Conservation (phyloP, 2,888 invertebrate species). For the Oscheius onirici region DNA sequence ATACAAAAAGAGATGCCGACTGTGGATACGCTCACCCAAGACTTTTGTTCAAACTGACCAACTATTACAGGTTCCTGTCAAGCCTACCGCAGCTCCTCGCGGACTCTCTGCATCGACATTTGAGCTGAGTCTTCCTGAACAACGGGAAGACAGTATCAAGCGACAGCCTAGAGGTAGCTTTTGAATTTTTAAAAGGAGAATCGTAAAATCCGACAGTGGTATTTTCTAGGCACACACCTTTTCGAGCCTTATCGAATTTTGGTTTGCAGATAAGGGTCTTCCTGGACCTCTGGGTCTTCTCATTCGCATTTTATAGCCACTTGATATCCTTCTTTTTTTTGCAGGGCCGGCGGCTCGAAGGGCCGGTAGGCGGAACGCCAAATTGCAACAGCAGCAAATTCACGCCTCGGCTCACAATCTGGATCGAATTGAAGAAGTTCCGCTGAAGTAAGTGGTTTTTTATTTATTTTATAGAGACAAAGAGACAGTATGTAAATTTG, state of each 20-base stretch:
- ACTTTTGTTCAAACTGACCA: no score
- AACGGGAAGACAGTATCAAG: slow-evolving; percentile 2
- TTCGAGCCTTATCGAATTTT: background rate
- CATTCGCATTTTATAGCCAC: background rate
- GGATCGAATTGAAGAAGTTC: slow-evolving; percentile 25
- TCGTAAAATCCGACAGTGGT: background rate
- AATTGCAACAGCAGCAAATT: slow-evolving; percentile 21
- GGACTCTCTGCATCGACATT: slow-evolving; percentile 29
- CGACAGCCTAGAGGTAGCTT: slow-evolving; percentile 18
- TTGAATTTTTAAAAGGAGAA: background rate
- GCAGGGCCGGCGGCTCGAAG: slow-evolving; percentile 31
- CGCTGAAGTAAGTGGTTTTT: slow-evolving; percentile 22
- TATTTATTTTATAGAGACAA: background rate
- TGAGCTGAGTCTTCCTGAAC: slow-evolving; percentile 24
- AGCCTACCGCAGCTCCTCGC: background rate
- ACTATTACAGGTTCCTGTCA: background rate
- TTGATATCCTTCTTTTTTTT: background rate
- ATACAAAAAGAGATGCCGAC: no score
- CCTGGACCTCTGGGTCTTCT: background rate
- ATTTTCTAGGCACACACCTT: background rate
- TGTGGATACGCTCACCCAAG: no score
- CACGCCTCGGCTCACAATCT: slow-evolving; percentile 30
- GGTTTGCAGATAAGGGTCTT: background rate
- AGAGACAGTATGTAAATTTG: background rate
- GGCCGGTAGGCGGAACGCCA: slow-evolving; percentile 29